These are phyloP conservation scores for Calyptomena viridis DNA, from an alignment of 2,113 vertebrate genomes.

Conservation along the genomic window DNA sequence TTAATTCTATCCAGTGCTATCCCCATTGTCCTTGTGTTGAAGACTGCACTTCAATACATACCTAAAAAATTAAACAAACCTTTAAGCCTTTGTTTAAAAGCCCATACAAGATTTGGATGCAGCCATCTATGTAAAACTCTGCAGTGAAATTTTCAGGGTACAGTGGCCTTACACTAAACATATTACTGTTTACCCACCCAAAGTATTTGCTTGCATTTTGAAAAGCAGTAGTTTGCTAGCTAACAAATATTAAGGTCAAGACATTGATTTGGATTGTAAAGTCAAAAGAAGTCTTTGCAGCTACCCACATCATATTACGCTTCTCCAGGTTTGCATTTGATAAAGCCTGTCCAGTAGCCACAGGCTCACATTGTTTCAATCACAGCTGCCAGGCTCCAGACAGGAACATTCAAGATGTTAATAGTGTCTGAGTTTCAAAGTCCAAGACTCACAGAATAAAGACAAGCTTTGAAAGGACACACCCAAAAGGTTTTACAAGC, in stretches of 20 bases:
- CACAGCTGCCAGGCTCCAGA: background rate
- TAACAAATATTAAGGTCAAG: background rate
- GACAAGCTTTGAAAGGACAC: background rate
- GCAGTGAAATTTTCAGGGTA: background rate
- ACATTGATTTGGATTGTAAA: background rate
- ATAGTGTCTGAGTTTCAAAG: background rate
- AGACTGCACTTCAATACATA: background rate
- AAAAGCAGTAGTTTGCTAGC: background rate
- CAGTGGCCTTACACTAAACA: background rate
- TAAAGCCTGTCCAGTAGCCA: background rate
- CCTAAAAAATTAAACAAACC: background rate
- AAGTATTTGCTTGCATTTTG: background rate
- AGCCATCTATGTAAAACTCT: background rate
- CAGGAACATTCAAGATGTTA: background rate
- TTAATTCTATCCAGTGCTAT: background rate
- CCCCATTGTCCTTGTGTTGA: background rate
- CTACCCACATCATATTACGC: background rate
- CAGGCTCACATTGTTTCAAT: rapidly evolving
- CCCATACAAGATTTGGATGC: background rate
- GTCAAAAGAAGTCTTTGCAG: background rate
- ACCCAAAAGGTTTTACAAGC: background rate
- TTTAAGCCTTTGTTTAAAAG: background rate
- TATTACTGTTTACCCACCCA: no score
- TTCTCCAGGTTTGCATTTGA: background rate
- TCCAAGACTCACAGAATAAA: background rate